Percentiles rank a stretch among this genome's conserved stretches.
phyloP scores from a whole-genome alignment of 2,888 invertebrate genomes.

The Tipula vernalis region DNA sequence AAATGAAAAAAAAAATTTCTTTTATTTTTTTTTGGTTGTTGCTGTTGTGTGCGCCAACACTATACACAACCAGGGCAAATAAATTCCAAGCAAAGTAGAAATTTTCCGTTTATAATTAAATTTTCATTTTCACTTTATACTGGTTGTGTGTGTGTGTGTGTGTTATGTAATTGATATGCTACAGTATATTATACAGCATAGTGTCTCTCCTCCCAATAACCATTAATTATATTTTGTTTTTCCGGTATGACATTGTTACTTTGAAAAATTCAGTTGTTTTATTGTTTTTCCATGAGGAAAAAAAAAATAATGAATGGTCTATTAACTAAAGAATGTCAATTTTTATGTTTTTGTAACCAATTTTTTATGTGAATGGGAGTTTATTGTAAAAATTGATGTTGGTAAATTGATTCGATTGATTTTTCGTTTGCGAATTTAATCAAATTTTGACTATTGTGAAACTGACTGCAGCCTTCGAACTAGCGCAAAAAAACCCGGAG shows the following conservation, averaged over 20 bases:
- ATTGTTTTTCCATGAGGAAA: neutral
- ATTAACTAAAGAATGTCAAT: neutral
- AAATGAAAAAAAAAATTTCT: neutral
- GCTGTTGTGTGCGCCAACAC: neutral
- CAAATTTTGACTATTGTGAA: no score
- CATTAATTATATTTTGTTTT: neutral
- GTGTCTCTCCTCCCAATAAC: neutral
- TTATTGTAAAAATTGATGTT: neutral
- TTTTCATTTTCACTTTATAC: neutral
- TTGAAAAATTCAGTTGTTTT: neutral
- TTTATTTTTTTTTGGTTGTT: neutral
- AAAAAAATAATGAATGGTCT: neutral
- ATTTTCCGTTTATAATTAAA: neutral
- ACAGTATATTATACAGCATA: neutral
- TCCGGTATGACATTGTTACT: neutral
- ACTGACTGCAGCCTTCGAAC: no score
- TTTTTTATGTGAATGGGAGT: neutral
- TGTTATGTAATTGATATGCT: neutral
- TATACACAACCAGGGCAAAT: neutral
- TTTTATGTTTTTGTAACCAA: neutral
- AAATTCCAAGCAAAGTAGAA: neutral
- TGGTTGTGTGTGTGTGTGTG: neutral
- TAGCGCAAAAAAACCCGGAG: no score
- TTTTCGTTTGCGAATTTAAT: no score
- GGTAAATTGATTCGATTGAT: no score